A percentile compares a stretch with the other conserved stretches of the same genome.
Conservation (phyloP, 2,888 invertebrate species). For the Dascillus cervinus region DNA sequence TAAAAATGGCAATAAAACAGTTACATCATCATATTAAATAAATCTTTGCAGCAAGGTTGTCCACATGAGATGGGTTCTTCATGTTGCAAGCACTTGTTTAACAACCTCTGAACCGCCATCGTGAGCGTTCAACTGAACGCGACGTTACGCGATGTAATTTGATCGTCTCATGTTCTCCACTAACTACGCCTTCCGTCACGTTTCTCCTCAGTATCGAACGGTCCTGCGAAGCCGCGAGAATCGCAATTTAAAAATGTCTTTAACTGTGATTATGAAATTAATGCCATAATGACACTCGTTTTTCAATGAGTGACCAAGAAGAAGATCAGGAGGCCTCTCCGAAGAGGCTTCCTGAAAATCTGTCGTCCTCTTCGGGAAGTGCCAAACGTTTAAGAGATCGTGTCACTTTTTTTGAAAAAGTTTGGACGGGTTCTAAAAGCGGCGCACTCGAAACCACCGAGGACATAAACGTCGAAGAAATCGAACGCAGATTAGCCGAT, state of each 20-base stretch:
- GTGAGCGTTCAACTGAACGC: constrained; percentile 12
- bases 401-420: constrained; percentile 73
- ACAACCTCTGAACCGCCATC: too few species aligned
- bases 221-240: constrained; percentile 27
- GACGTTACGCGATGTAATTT: constrained; percentile 20
- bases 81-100: too few species aligned
- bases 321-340: constrained; percentile 29
- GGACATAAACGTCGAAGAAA: constrained; percentile 20
- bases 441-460: constrained; percentile 8
- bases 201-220: constrained; percentile 36
- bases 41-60: too few species aligned
- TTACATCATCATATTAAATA: too few species aligned
- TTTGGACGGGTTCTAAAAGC: constrained; percentile 53
- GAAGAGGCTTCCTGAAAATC: constrained; percentile 27
- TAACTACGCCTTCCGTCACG: constrained; percentile 22
- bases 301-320: constrained; percentile 21
- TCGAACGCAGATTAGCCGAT: constrained; percentile 28
- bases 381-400: constrained; percentile 56
- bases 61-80: too few species aligned
- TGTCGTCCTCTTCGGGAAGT: constrained; percentile 35
- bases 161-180: constrained; percentile 22
- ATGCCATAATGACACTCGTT: constrained; percentile 7
- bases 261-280: constrained; percentile 11
- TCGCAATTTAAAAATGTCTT: constrained; percentile 10
- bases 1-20: constrained; percentile 7